Evolutionary conservation across 2,888 invertebrate genomes (phyloP), one percentile per base, ranked within the genome.

Genomic region (Villa cingulata): DNA sequence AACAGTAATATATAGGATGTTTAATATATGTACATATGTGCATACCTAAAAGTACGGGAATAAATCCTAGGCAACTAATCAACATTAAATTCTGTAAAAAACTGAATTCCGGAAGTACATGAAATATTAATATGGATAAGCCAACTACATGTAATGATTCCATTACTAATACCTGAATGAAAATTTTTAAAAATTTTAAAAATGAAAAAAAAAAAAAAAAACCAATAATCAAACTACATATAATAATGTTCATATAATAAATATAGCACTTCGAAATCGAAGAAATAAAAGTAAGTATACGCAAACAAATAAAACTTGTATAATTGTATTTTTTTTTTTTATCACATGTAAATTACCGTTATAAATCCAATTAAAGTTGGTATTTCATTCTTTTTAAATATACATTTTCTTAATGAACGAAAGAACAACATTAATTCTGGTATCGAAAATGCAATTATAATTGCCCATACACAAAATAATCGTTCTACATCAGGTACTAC

Each of bases 71-170:
- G 19, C 86, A 86, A 65, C 86, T 88, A 59, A 86, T 85, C 45
- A 92, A 69, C 80, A 89, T 86, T 2, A 85, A 80, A 2, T 83
- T 88, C 62, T 86, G 83, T 12, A 87, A 74, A 0, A 85, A 82
- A 64, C 90, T 87, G 55, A 91, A 62, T 54, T 83, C 76, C 0
- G 92, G 91, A 36, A 94, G 70, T 39, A 89, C 77, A 34, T 78
- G 66, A 54, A 89, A 81, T 27, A 85, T 75, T 20, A 94, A 73
- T 34, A 88, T 64, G 1, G 83, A 81, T 57, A 86, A 67, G 15
- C 92, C 94, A 37, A 85, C 70, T 0, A 84, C 77, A 59, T 90
- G 83, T 15, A 87, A 66, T 1, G 83, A 77, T 69, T 94, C 94
- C 55, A 86, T 76, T n/a, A 81, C 43, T 45, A 81, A 71, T 9